A percentile compares a stretch with the other conserved stretches of the same genome.
These are phyloP conservation scores for Oreocharis arfaki DNA, from an alignment of 2,113 vertebrate genomes.

Conservation along the genomic window DNA sequence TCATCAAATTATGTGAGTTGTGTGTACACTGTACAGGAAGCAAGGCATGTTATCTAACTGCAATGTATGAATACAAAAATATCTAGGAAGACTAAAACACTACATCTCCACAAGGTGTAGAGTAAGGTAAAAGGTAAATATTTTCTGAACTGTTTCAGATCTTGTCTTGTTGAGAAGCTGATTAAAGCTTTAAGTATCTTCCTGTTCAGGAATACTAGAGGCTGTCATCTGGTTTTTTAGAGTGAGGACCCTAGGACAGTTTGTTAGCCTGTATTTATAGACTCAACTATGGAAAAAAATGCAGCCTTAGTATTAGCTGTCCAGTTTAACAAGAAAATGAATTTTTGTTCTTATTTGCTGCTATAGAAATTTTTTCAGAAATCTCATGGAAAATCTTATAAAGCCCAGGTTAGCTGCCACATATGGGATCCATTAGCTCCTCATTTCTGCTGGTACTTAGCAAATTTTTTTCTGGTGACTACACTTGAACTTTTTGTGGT, in stretches of 20 bases:
- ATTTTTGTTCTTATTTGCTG: slow-evolving; percentile 44
- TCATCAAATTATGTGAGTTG: neutral
- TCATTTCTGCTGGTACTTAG: slow-evolving; percentile 73
- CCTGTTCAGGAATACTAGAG: neutral
- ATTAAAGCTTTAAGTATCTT: neutral
- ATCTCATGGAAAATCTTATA: slow-evolving; percentile 67
- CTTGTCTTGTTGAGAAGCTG: neutral
- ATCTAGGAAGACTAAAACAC: neutral
- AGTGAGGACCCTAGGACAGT: neutral
- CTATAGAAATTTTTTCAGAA: slow-evolving; percentile 42
- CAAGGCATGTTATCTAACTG: neutral
- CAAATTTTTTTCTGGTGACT: slow-evolving; percentile 77
- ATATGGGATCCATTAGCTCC: slow-evolving; percentile 71
- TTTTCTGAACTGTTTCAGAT: neutral
- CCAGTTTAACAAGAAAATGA: slow-evolving; percentile 45
- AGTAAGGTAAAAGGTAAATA: neutral
- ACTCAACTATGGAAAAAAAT: neutral
- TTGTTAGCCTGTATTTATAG: slow-evolving; percentile 11
- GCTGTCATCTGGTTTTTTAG: neutral
- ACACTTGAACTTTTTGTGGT: slow-evolving; percentile 38
- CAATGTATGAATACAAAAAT: neutral
- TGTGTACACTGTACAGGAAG: neutral
- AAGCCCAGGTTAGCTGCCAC: slow-evolving; percentile 62
- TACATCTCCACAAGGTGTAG: neutral
- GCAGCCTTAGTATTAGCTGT: neutral